Percentiles rank a stretch among this genome's conserved stretches.
These are phyloP conservation scores for Barbus barbus DNA, from an alignment of 2,113 vertebrate genomes.

Conservation along the genomic window DNA sequence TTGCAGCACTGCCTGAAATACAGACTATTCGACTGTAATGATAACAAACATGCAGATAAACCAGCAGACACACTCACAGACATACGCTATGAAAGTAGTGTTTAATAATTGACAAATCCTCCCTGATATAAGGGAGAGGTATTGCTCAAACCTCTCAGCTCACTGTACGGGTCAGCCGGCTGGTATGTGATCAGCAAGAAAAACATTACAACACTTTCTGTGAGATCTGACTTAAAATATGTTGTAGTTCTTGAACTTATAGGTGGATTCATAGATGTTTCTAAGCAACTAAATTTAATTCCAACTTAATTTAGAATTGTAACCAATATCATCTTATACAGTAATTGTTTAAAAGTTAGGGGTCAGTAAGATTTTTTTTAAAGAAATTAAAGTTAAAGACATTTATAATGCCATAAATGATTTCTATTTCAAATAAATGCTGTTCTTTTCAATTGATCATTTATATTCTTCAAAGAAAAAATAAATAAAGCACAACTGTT, in stretches of 20 bases:
- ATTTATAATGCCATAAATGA: neutral
- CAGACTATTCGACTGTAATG: neutral
- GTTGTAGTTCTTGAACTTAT: too few species aligned
- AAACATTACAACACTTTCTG: neutral
- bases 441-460: neutral
- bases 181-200: neutral
- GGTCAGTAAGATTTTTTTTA: neutral
- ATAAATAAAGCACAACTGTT: neutral
- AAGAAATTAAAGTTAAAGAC: neutral
- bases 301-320: neutral
- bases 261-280: neutral
- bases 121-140: neutral
- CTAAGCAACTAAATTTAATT: neutral
- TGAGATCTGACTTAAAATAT: neutral
- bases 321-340: neutral
- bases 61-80: neutral
- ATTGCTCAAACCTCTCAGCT: neutral
- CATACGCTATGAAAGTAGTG: neutral
- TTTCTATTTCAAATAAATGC: neutral
- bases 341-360: neutral
- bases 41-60: neutral
- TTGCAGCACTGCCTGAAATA: neutral
- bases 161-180: neutral
- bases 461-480: neutral
- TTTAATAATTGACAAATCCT: slow-evolving; percentile 1